Base-by-base conservation (phyloP, 2,113 vertebrate genomes). In the Catagonus wagneri region DNA sequence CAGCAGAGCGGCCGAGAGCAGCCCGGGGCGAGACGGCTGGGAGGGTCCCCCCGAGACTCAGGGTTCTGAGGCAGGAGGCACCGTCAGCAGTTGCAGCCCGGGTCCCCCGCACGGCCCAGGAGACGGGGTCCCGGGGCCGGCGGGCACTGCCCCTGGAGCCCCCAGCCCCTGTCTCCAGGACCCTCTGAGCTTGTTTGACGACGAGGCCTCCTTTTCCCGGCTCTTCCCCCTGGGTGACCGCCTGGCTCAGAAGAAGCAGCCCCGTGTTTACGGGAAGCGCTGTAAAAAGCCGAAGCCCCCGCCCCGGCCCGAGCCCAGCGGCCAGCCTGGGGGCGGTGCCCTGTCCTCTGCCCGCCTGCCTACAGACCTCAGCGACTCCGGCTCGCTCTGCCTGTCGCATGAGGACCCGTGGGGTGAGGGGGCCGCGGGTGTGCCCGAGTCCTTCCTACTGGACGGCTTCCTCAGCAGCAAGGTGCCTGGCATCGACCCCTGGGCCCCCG, bases 201-300 rank as follows among this genome's bases (percentile, higher is more conserved):
- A 99, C 0, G 99, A 99, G n/a, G 97, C 98, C 74, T 98, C 99
- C 0, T 99, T 99, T 96, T 99, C 99, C 10, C 99, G 99, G 96
- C 98, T 99, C 60, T 99, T 99, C 91, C 99, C 99, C 50, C 95
- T 99, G 88, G 99, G 99, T 0, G 98, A 99, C 32, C 99, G 98
- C 91, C 96, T 98, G n/a, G 98, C 98, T 83, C 98, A 98, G 52
- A 99, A 99, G 93, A 99, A 99, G 98, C 99, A 99, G 97, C 98
- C 98, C 0, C 98, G 99, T 9, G 99, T 99, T 52, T 99, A 99
- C 0, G 99, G 99, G 93, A 99, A 99, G 97, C 99, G 98, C 93
- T 98, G 98, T 95, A 99, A 99, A 98, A 99, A 98, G 95, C 97
- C 98, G 32, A 99, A 98, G 93, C 92, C 98, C 54, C 97, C 90